These are phyloP conservation scores for Alectura lathami DNA, from an alignment of 2,113 vertebrate genomes.

Conservation along the genomic window DNA sequence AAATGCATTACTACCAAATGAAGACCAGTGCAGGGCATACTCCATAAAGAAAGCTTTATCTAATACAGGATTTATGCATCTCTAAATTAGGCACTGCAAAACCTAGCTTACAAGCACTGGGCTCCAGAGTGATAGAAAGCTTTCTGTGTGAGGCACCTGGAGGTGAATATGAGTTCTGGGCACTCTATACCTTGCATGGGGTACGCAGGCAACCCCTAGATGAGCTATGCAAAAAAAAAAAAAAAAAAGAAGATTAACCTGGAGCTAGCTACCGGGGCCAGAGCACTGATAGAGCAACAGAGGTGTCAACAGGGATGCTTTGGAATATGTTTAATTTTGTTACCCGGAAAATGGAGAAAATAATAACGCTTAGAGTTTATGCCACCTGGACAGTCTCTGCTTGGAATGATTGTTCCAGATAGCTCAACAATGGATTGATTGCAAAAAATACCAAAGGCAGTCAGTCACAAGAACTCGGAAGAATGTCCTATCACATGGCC, in stretches of 20 bases:
- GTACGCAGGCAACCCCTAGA: neutral
- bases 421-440: neutral
- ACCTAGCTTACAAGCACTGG: neutral
- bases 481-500: neutral
- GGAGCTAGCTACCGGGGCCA: too few species aligned
- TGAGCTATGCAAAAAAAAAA: neutral
- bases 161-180: neutral
- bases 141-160: neutral
- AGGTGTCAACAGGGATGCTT: neutral
- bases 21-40: neutral
- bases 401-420: neutral
- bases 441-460: neutral
- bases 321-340: neutral
- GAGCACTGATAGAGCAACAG: neutral
- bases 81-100: constrained; percentile 5
- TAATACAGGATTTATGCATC: neutral
- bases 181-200: neutral
- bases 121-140: neutral
- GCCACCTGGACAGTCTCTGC: neutral
- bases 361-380: neutral
- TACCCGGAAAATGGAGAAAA: neutral
- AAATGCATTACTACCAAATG: neutral
- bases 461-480: neutral
- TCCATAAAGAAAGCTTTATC: neutral
- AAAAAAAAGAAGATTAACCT: neutral